These are phyloP conservation scores for Eonycteris spelaea DNA, from an alignment of 2,113 vertebrate genomes.

Conservation along the genomic window DNA sequence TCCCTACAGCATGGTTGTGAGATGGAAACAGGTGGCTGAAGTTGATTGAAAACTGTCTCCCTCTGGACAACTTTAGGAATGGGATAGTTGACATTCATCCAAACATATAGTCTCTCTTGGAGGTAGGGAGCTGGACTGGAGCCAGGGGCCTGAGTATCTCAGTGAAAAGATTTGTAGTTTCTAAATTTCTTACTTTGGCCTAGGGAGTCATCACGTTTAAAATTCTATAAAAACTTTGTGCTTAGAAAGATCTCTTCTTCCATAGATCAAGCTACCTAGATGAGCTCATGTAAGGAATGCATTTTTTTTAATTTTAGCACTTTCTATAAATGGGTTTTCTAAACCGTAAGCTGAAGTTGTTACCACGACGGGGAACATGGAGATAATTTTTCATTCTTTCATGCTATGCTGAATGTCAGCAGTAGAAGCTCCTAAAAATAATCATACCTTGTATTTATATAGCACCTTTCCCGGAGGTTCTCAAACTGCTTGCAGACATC, in stretches of 20 bases:
- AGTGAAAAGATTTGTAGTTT: constrained; percentile 21
- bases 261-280: constrained; percentile 53
- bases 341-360: constrained; percentile 68
- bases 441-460: constrained; percentile 74
- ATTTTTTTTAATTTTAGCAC: constrained; percentile 74
- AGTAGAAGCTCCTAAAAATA: constrained; percentile 76
- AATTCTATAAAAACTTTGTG: constrained; percentile 22
- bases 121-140: not conserved
- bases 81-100: not conserved
- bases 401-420: constrained; percentile 76
- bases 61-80: not conserved
- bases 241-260: constrained; percentile 63
- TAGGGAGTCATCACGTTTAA: not conserved
- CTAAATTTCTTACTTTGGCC: constrained; percentile 25
- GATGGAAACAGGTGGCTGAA: not conserved
- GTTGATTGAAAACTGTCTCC: not conserved
- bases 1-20: not conserved
- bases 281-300: constrained; percentile 66
- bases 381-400: constrained; percentile 80
- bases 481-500: constrained; percentile 72
- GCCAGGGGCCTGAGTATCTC: not conserved
- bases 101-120: not conserved
- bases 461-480: constrained; percentile 66
- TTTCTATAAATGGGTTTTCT: constrained; percentile 77
- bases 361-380: constrained; percentile 74